These are phyloP conservation scores for Dreissena rostriformis DNA, from an alignment of 1,140 invertebrate genomes.

Conservation along the genomic window DNA sequence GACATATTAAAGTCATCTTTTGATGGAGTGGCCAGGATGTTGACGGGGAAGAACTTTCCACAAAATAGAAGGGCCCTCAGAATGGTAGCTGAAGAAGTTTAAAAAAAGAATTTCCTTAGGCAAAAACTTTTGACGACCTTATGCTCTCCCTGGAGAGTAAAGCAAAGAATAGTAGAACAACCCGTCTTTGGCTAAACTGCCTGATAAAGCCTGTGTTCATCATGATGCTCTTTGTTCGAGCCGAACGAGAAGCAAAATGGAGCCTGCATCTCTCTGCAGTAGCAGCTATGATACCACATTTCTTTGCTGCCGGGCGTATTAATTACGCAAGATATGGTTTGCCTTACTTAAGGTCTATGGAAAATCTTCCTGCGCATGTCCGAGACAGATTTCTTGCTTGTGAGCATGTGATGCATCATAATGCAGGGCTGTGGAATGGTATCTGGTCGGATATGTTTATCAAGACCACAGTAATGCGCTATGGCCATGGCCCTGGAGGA, in stretches of 20 bases:
- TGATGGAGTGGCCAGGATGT: conserved; percentile 53
- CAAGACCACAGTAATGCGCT: conserved; percentile 59
- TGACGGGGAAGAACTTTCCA: conserved; percentile 61
- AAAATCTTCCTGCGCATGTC: neutral
- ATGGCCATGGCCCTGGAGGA: conserved; percentile 62
- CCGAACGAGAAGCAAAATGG: conserved; percentile 67
- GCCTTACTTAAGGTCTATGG: conserved; percentile 5
- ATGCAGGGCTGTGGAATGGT: conserved; percentile 35
- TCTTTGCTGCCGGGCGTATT: conserved; percentile 64
- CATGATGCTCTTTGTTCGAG: too few species aligned
- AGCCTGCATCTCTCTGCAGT: conserved; percentile 58
- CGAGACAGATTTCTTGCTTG: conserved; percentile 38
- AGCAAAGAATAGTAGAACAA: too few species aligned
- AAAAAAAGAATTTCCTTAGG: too few species aligned
- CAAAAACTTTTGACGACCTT: conserved; percentile 52
- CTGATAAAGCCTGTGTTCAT: conserved; percentile 64
- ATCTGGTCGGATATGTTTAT: conserved; percentile 63
- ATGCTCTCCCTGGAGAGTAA: too few species aligned
- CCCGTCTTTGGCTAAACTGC: conserved; percentile 66
- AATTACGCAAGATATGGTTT: too few species aligned
- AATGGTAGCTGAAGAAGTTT: conserved; percentile 56
- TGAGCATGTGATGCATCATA: too few species aligned
- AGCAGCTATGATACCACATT: conserved; percentile 60
- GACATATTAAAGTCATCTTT: conserved; percentile 46
- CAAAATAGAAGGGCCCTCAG: conserved; percentile 60